A percentile compares a stretch with the other conserved stretches of the same genome.
Evolutionary conservation across 1,140 invertebrate genomes (phyloP).

Genomic region (Daktulosphaira vitifoliae): DNA sequence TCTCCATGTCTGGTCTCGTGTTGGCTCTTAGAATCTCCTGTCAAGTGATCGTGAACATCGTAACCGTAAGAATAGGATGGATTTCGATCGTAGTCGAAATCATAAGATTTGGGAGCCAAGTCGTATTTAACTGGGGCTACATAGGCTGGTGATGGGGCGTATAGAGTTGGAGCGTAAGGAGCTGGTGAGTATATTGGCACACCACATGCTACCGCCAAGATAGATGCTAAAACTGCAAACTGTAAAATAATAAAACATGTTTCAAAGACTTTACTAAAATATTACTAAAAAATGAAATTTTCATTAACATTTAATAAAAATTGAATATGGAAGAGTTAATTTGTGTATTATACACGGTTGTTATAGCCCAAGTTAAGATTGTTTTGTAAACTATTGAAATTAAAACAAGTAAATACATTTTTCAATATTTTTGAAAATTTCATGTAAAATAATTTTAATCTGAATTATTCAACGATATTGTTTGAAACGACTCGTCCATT

Average conservation of each 20-base stretch:
- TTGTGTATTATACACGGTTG: too few species aligned
- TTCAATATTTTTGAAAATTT: too few species aligned
- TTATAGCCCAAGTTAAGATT: too few species aligned
- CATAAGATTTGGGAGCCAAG: conserved; percentile 5
- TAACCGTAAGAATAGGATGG: conserved; percentile 53
- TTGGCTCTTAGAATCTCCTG: conserved; percentile 58
- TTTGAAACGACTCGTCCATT: too few species aligned
- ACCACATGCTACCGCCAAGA: background rate
- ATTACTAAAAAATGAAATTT: too few species aligned
- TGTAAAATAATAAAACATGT: background rate
- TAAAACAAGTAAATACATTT: too few species aligned
- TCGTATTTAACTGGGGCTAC: background rate
- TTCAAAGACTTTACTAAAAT: too few species aligned
- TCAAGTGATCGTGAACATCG: conserved; percentile 57
- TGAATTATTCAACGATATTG: too few species aligned
- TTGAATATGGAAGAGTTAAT: too few species aligned
- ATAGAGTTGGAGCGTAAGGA: background rate
- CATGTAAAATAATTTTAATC: too few species aligned
- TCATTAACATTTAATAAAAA: too few species aligned
- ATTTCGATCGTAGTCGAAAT: conserved; percentile 37
- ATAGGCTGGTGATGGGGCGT: conserved; percentile 19
- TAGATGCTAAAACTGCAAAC: background rate
- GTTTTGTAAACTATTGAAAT: too few species aligned
- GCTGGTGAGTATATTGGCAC: conserved; percentile 17
- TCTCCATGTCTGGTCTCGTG: conserved; percentile 58